Evolutionary conservation across 2,113 vertebrate species (phyloP).

Genomic region (Phrynosoma platyrhinos): DNA sequence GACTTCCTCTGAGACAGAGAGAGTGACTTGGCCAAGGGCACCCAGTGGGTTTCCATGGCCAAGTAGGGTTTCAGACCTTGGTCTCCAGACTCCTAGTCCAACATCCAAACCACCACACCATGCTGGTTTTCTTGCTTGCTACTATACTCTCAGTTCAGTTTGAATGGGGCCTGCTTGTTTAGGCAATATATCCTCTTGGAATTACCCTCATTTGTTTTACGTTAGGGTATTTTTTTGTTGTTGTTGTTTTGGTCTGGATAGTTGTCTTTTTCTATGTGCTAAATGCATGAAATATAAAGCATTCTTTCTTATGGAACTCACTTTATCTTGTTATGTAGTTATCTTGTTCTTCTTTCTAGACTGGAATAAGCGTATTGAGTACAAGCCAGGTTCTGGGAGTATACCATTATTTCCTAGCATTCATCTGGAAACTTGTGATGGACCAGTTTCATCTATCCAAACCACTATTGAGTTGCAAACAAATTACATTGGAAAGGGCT

Average conservation of each 20-base stretch:
- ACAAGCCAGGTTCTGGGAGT: constrained; percentile 91
- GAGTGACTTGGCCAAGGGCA: too few species aligned
- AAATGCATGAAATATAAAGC: background rate
- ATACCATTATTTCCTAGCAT: constrained; percentile 91
- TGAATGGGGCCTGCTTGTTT: background rate
- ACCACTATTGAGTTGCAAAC: constrained; percentile 90
- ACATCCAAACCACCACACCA: too few species aligned
- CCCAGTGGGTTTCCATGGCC: too few species aligned
- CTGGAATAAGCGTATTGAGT: constrained; percentile 91
- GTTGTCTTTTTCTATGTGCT: background rate
- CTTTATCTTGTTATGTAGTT: background rate
- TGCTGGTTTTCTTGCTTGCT: too few species aligned
- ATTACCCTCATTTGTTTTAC: background rate
- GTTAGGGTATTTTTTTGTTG: background rate
- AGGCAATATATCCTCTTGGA: background rate
- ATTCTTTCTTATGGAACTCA: constrained; percentile 10
- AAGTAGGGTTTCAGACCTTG: too few species aligned
- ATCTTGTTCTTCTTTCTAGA: constrained; percentile 74
- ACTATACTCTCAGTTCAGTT: background rate
- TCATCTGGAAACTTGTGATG: constrained; percentile 92
- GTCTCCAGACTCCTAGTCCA: too few species aligned
- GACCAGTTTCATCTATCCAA: constrained; percentile 89
- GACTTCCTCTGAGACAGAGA: too few species aligned
- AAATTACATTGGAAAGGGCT: constrained; percentile 92
- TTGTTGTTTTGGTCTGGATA: background rate